phyloP scores from a whole-genome alignment of 2,797 vertebrate species.

The Heteromormyrus szaboi region DNA sequence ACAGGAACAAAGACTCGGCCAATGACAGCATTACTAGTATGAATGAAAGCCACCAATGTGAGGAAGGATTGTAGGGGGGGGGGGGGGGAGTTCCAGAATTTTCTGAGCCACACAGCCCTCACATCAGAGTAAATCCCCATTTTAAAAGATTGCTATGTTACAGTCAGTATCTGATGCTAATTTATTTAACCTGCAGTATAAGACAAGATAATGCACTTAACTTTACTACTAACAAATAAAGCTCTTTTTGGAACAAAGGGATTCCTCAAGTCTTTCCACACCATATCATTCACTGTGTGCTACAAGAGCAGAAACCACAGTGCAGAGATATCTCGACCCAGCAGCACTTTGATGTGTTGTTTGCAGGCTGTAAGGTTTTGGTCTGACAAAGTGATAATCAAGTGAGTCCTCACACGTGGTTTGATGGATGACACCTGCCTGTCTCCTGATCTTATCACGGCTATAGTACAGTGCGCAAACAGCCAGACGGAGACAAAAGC shows the following conservation, averaged over 20 bases:
- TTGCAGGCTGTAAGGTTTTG: not conserved
- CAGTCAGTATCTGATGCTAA: not conserved
- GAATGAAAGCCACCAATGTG: not conserved
- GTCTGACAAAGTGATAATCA: constrained; percentile 9
- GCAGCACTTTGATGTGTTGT: not conserved
- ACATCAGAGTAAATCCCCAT: not conserved
- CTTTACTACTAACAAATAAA: not conserved
- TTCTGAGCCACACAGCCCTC: not conserved
- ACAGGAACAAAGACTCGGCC: not conserved
- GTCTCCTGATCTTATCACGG: constrained; percentile 9
- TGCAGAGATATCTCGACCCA: not conserved
- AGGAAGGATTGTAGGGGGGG: not conserved
- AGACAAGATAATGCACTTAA: not conserved
- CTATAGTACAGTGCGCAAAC: constrained; percentile 10
- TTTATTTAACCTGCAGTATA: not conserved
- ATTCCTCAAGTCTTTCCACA: constrained; percentile 12
- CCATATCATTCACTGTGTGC: constrained; percentile 28
- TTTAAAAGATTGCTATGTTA: not conserved
- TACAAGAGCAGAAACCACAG: not conserved
- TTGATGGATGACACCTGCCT: not conserved
- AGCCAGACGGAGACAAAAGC: not conserved
- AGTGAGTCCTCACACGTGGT: not conserved
- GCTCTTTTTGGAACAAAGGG: not conserved
- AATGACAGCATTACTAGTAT: not conserved
- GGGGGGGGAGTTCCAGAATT: not conserved